Evolutionary conservation across 2,797 vertebrate genomes (phyloP).

Genomic region (Chrysocyon brachyurus): DNA sequence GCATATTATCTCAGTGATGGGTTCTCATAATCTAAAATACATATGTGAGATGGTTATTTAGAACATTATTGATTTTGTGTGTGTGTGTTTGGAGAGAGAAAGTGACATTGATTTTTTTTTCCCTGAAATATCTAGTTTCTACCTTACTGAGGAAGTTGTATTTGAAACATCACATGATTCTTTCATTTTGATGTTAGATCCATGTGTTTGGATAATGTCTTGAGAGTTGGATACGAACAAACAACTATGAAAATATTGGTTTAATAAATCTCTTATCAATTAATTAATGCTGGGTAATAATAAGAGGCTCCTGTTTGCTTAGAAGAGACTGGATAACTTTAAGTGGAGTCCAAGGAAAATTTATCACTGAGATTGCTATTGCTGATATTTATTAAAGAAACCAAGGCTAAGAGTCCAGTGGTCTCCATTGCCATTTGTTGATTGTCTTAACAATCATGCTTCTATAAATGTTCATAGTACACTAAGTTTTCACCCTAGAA

Average conservation of each 20-base stretch:
- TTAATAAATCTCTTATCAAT: background rate
- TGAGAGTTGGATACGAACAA: background rate
- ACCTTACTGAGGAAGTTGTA: background rate
- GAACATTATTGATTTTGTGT: background rate
- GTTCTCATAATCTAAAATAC: background rate
- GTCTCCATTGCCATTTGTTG: background rate
- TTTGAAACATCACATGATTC: background rate
- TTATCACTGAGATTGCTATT: background rate
- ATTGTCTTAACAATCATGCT: background rate
- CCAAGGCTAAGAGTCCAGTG: background rate
- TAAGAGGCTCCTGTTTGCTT: background rate
- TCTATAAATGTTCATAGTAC: background rate
- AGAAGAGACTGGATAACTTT: constrained; percentile 11
- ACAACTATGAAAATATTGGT: background rate
- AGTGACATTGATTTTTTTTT: background rate
- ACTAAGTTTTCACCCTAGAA: background rate
- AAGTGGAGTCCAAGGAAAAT: background rate
- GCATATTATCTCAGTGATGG: background rate
- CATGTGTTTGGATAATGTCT: background rate
- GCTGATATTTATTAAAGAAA: background rate
- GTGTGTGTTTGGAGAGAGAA: background rate
- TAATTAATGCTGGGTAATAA: background rate
- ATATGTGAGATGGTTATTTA: background rate
- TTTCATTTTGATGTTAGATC: constrained; percentile 1
- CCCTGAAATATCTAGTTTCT: background rate